A percentile compares a stretch with the other conserved stretches of the same genome.
Evolutionary conservation across 1,140 invertebrate species (phyloP).

Genomic region (Leptopilina boulardi): DNA sequence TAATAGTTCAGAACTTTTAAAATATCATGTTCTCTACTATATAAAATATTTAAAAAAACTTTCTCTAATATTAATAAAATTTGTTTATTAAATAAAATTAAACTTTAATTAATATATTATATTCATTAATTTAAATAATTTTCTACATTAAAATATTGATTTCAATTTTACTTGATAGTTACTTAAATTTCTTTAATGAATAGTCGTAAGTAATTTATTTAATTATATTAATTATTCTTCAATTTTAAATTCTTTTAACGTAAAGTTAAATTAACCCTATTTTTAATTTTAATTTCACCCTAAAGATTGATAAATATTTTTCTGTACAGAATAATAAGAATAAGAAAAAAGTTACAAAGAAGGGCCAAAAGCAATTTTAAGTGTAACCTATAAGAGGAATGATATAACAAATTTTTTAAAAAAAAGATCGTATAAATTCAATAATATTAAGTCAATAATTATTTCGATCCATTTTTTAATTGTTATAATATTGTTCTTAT

Average conservation of each 20-base stretch:
- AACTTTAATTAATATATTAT: too few species aligned
- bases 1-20: neutral
- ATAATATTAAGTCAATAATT: neutral
- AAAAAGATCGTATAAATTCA: neutral
- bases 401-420: neutral
- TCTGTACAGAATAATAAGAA: neutral
- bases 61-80: too few species aligned
- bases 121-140: too few species aligned
- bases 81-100: too few species aligned
- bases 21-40: neutral
- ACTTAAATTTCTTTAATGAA: too few species aligned
- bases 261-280: neutral
- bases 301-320: conserved; percentile 2
- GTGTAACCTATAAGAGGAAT: neutral
- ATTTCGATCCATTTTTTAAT: neutral
- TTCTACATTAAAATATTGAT: too few species aligned
- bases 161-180: too few species aligned
- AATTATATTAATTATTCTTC: neutral
- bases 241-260: neutral
- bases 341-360: neutral
- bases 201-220: too few species aligned
- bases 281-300: neutral
- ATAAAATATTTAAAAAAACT: neutral
- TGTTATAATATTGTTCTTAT: neutral
- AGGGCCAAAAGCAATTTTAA: neutral